Evolutionary conservation across 2,113 vertebrate species (phyloP), one percentile per base, ranked within the genome.

Genomic region (Oplegnathus fasciatus): DNA sequence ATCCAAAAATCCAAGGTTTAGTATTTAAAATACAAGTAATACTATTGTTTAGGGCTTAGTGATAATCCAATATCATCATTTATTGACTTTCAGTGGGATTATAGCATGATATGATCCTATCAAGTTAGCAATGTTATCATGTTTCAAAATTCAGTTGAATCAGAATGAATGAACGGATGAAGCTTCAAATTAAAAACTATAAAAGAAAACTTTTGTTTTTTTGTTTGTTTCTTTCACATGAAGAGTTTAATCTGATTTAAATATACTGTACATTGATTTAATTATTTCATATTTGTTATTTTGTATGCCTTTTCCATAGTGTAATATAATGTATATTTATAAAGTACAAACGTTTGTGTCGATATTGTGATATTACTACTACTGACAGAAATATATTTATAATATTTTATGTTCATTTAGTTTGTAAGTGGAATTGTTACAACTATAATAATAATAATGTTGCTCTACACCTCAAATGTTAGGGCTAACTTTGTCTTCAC

Each of bases 381-480:
- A 24, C 34, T 40, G 61, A 24, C 5, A 54, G 50, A 54, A 22
- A 9, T 54, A 1, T 22, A 24, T 34, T 37, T 11, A 24, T 26
- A 26, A 6, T 15, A 9, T 44, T 67, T 26, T 17, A 28, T 18
- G 14, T 48, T 9, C 4, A 30, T 28, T 15, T 30, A 62, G 28
- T 62, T 55, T 17, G 10, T 40, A 24, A 66, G 6, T 26, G 14
- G 7, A 67, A 32, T n/a, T 6, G 37, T 55, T 17, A 22, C 9
- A 8, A 11, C 6, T 15, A 32, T 20, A 46, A 3, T 18, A 22
- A 37, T 30, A 55, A 80, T 67, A 2, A 54, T 66, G 42, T 55
- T 75, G 34, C 37, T 57, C 15, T 82, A 40, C 65, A 64, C 22
- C 6, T 37, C 6, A 55, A 74, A 58, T 61, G 48, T 34, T 32